phyloP scores from a whole-genome alignment of 2,888 invertebrate genomes.

The Meiosimyza platycephala region DNA sequence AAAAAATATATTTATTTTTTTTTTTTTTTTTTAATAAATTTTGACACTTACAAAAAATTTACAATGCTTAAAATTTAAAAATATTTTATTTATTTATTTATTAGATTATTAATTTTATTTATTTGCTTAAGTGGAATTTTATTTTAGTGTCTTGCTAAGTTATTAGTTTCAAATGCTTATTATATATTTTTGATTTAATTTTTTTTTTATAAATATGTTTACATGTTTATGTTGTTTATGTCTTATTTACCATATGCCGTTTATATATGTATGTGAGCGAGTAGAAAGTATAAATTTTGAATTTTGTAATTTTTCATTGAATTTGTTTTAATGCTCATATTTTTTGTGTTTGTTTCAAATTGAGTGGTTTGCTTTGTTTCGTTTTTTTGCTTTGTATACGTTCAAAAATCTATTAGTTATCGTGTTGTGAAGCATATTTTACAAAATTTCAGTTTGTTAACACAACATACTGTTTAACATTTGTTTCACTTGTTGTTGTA shows the following conservation, averaged over 20 bases:
- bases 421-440: neutral
- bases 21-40: neutral
- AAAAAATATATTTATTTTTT: neutral
- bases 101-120: neutral
- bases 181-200: neutral
- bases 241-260: too few relatives aligned
- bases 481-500: neutral
- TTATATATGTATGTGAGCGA: too few relatives aligned
- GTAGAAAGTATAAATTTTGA: too few relatives aligned
- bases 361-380: too few relatives aligned
- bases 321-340: too few relatives aligned
- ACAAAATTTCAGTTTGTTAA: constrained; percentile 16
- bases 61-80: constrained; percentile 12
- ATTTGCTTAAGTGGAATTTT: constrained; percentile 2
- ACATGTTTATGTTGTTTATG: neutral
- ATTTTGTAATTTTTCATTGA: too few relatives aligned
- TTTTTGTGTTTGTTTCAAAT: too few relatives aligned
- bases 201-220: constrained; percentile 7
- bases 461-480: constrained; percentile 17
- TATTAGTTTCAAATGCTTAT: neutral
- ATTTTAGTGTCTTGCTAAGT: neutral
- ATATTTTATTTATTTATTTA: neutral
- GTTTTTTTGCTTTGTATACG: too few relatives aligned
- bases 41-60: constrained; percentile 9
- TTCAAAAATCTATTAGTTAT: too few relatives aligned